Conservation (phyloP, 1,140 invertebrate genomes). For the Sesamia nonagrioides region DNA sequence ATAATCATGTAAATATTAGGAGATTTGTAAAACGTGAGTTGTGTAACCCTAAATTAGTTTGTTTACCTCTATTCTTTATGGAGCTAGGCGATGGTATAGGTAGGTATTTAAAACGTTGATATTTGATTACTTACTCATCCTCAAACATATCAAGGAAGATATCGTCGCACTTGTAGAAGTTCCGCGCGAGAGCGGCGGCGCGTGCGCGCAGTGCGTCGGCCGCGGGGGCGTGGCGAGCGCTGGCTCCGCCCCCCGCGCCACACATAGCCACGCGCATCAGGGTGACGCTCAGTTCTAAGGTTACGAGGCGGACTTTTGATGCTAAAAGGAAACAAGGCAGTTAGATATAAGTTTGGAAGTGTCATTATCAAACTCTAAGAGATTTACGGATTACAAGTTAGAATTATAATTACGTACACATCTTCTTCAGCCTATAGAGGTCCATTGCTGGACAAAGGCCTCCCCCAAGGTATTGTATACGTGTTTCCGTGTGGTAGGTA, state of each 20-base stretch:
- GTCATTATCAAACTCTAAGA: background rate
- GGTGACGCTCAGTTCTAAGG: conserved; percentile 95
- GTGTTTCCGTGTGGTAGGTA: too few relatives aligned
- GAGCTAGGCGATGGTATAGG: too few relatives aligned
- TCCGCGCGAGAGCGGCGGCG: conserved; percentile 94
- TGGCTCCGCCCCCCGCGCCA: conserved; percentile 61
- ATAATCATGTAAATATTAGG: too few relatives aligned
- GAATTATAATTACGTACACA: too few relatives aligned
- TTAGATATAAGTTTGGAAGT: background rate
- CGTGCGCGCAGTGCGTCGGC: conserved; percentile 95
- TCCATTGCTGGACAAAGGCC: too few relatives aligned
- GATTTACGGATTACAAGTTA: background rate
- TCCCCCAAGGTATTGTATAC: too few relatives aligned
- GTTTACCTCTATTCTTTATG: too few relatives aligned
- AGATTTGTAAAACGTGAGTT: too few relatives aligned
- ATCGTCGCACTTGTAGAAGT: conserved; percentile 99
- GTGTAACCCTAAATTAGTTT: too few relatives aligned
- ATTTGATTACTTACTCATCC: conserved; percentile 92
- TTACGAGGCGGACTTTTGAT: conserved; percentile 95
- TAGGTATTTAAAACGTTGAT: background rate
- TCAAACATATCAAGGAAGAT: conserved; percentile 99
- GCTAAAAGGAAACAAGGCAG: conserved; percentile 78
- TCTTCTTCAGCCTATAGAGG: too few relatives aligned
- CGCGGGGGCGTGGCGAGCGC: conserved; percentile 87
- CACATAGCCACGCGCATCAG: conserved; percentile 90